A percentile compares a stretch with the other conserved stretches of the same genome.
These are phyloP conservation scores for Brienomyrus brachyistius DNA, from an alignment of 2,113 vertebrate species.

Conservation along the genomic window DNA sequence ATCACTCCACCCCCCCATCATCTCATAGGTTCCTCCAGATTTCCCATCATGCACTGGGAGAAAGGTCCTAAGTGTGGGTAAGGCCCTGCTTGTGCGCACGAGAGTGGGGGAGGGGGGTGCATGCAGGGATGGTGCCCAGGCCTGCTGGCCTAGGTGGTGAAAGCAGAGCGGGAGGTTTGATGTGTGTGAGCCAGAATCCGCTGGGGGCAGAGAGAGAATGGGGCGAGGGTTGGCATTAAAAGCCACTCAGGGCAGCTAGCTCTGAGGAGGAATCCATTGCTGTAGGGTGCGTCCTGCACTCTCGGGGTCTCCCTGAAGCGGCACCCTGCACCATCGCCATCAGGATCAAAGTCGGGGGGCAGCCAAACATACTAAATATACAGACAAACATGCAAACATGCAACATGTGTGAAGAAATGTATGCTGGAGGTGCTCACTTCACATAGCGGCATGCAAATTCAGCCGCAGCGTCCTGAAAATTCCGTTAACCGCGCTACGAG, in stretches of 20 bases:
- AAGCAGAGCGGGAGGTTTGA: neutral
- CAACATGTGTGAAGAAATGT: neutral
- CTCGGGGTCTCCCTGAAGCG: neutral
- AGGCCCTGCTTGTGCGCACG: neutral
- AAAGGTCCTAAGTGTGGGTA: neutral
- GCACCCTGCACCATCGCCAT: neutral
- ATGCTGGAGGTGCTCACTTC: neutral
- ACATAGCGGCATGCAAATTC: neutral
- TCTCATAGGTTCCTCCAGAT: neutral
- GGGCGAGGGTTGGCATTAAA: conserved; percentile 15
- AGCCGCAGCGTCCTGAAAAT: neutral
- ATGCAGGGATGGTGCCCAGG: neutral
- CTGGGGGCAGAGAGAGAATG: neutral
- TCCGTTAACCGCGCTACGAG: neutral
- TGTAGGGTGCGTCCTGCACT: neutral
- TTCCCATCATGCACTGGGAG: neutral
- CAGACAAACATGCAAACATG: neutral
- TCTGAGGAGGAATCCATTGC: neutral
- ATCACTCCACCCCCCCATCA: neutral
- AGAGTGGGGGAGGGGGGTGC: neutral
- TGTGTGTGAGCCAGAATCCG: neutral
- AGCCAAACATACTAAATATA: neutral
- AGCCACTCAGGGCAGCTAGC: neutral
- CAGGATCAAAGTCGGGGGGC: neutral
- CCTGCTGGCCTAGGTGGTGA: conserved; percentile 5